These are phyloP conservation scores for Micronycteris hirsuta DNA, from an alignment of 2,113 vertebrate species.

Conservation along the genomic window DNA sequence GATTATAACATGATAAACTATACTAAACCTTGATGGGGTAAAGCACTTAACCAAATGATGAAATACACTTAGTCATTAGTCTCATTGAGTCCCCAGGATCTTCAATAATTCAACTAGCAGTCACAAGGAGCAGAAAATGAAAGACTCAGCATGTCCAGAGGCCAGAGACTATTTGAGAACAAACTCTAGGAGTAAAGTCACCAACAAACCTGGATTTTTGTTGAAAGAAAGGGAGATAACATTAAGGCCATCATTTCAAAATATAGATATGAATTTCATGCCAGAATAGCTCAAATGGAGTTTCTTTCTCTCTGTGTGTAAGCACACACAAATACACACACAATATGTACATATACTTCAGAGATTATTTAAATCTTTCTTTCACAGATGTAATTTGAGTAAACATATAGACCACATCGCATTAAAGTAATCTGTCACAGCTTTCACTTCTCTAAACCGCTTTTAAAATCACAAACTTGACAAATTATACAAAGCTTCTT, in stretches of 20 bases:
- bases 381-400: slow-evolving; percentile 64
- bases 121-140: not conserved
- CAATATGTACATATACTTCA: not conserved
- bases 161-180: not conserved
- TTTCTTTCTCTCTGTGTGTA: not conserved
- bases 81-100: not conserved
- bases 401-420: slow-evolving; percentile 54
- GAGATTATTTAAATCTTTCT: slow-evolving; percentile 57
- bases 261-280: not conserved
- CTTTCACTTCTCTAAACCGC: slow-evolving; percentile 53
- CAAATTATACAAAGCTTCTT: slow-evolving; percentile 65
- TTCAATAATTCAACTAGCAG: not conserved
- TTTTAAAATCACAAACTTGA: slow-evolving; percentile 62
- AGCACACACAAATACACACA: not conserved
- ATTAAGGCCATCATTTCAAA: not conserved
- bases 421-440: slow-evolving; percentile 75
- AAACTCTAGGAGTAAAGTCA: not conserved
- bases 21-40: not conserved
- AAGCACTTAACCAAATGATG: not conserved
- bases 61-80: not conserved
- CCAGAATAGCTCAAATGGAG: not conserved
- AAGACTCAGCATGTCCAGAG: not conserved
- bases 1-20: not conserved
- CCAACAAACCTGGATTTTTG: not conserved
- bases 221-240: too few species aligned